Conservation (phyloP, 2,888 invertebrate species). For the Galeopsomyia nigrocyanea region DNA sequence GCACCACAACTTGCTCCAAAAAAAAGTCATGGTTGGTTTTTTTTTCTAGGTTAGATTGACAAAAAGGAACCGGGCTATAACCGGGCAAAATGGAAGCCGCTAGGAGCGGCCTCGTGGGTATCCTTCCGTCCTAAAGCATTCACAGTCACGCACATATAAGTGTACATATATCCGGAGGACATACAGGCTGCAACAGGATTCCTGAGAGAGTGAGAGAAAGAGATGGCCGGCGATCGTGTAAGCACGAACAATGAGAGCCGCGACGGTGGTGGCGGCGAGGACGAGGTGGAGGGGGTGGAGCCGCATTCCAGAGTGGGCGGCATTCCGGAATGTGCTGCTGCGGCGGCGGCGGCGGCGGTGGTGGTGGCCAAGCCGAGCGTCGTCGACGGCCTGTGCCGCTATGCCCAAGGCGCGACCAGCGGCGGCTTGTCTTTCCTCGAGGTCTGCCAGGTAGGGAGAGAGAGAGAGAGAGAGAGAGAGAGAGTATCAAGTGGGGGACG, state of each 20-base stretch:
- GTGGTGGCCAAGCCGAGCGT: conserved; percentile 47
- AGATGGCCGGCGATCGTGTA: conserved; percentile 62
- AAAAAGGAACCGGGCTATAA: not conserved
- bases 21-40: not conserved
- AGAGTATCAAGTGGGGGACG: too few species aligned
- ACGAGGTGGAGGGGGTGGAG: conserved; percentile 56
- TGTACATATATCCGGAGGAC: too few species aligned
- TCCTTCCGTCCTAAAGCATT: too few species aligned
- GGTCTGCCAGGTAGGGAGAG: conserved; percentile 63
- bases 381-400: conserved; percentile 63
- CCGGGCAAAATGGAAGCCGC: conserved; percentile 10
- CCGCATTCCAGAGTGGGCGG: conserved; percentile 68
- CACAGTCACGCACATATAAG: too few species aligned
- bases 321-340: conserved; percentile 65
- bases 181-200: too few species aligned
- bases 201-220: conserved; percentile 6
- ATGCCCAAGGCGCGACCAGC: conserved; percentile 61
- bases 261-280: conserved; percentile 50
- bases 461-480: too few species aligned
- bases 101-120: not conserved
- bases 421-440: conserved; percentile 66
- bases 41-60: conserved; percentile 31
- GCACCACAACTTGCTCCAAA: too few species aligned
- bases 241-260: conserved; percentile 62
- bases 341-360: conserved; percentile 17